Percentiles rank a stretch among this genome's conserved stretches.
Conservation (phyloP, 2,113 vertebrate species). For the Catharus fuscescens region DNA sequence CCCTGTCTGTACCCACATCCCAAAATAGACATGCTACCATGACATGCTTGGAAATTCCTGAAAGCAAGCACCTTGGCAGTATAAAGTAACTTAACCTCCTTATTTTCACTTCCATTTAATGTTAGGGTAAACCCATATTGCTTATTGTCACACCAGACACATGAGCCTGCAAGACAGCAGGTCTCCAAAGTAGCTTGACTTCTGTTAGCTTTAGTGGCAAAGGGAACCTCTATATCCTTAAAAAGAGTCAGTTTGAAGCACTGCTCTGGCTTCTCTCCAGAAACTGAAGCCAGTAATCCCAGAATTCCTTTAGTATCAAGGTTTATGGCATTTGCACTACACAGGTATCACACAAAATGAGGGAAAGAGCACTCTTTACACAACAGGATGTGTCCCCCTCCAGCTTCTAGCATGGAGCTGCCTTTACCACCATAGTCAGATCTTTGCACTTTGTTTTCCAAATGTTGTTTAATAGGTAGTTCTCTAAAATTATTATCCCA, state of each 20-base stretch:
- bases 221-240: neutral
- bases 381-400: neutral
- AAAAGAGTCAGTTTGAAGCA: neutral
- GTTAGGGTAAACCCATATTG: neutral
- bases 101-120: neutral
- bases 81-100: neutral
- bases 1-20: neutral
- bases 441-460: neutral
- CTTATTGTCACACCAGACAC: neutral
- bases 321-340: neutral
- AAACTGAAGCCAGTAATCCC: neutral
- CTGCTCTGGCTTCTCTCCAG: neutral
- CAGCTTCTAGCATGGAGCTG: neutral
- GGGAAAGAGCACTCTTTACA: neutral
- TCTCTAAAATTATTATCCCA: neutral
- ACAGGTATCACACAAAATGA: neutral
- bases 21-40: neutral
- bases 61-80: neutral
- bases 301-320: neutral
- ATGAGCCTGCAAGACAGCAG: neutral
- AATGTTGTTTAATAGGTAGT: neutral
- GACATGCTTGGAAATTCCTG: neutral
- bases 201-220: neutral
- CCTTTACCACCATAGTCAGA: neutral
- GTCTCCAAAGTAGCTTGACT: neutral